Evolutionary conservation across 2,888 invertebrate species (phyloP).

Genomic region (Helobdella robusta): DNA sequence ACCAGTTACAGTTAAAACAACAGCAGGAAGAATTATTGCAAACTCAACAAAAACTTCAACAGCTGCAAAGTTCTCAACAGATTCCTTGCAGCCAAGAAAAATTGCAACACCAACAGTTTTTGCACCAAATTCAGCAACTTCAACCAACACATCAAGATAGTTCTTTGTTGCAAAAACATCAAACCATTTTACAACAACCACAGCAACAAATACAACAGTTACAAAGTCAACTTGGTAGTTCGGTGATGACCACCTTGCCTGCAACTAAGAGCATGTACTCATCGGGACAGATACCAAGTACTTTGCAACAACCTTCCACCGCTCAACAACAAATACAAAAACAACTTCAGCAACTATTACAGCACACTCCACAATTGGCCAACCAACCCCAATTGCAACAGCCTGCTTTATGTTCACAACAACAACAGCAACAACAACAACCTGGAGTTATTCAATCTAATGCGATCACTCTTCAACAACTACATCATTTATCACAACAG

Average conservation of each 20-base stretch:
- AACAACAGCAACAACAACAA: background rate
- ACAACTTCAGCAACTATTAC: background rate
- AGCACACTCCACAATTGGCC: background rate
- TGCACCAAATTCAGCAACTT: background rate
- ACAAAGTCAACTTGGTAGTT: no score
- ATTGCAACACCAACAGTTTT: background rate
- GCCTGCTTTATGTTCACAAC: no score
- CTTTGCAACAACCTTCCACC: background rate
- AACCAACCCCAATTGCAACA: no score
- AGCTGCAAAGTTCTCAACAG: slow-evolving; percentile 1
- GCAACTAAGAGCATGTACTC: no score
- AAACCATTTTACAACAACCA: background rate
- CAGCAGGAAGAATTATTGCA: background rate
- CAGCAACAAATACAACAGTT: background rate
- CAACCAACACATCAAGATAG: background rate
- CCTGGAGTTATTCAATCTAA: background rate
- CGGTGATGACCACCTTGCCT: no score
- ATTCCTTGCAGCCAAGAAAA: no score
- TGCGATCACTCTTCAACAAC: no score
- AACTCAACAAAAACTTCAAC: slow-evolving; percentile 6
- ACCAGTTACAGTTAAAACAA: background rate
- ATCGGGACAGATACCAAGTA: background rate
- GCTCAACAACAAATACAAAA: background rate
- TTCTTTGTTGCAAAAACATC: background rate
- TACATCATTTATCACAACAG: no score